These are phyloP conservation scores for Amazona vittata DNA, from an alignment of 2,113 vertebrate species.

Conservation along the genomic window DNA sequence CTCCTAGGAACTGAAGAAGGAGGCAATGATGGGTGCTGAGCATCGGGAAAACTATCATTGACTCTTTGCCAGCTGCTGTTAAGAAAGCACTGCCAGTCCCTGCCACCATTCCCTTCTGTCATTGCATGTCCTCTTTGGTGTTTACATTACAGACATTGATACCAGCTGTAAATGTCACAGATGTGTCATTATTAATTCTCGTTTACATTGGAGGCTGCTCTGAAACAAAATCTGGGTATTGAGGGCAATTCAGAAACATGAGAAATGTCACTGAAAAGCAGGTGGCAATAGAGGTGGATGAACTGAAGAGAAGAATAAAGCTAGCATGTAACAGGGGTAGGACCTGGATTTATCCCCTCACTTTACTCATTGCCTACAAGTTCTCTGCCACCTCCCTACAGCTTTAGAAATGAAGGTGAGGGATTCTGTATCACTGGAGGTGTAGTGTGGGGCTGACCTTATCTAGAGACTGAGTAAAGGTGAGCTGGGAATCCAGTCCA, in stretches of 20 bases:
- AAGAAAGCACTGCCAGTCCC: background rate
- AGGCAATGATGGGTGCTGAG: background rate
- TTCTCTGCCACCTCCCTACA: fast-evolving
- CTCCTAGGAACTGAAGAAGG: background rate
- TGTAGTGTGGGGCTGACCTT: background rate
- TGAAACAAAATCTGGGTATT: background rate
- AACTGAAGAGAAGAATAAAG: background rate
- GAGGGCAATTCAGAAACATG: background rate
- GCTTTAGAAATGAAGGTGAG: background rate
- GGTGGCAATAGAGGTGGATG: background rate
- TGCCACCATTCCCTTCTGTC: background rate
- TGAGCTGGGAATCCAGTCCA: background rate
- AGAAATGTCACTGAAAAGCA: background rate
- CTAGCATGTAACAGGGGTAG: background rate
- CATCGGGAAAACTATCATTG: background rate
- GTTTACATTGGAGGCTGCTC: background rate
- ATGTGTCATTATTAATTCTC: background rate
- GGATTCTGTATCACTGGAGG: background rate
- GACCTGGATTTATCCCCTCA: background rate
- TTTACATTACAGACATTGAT: background rate
- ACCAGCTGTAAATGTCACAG: background rate
- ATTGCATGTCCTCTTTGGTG: background rate
- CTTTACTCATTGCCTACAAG: background rate
- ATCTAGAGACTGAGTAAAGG: background rate
- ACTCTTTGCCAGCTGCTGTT: background rate